Evolutionary conservation across 2,888 invertebrate genomes (phyloP).

Genomic region (Arrhopalites spinosus): DNA sequence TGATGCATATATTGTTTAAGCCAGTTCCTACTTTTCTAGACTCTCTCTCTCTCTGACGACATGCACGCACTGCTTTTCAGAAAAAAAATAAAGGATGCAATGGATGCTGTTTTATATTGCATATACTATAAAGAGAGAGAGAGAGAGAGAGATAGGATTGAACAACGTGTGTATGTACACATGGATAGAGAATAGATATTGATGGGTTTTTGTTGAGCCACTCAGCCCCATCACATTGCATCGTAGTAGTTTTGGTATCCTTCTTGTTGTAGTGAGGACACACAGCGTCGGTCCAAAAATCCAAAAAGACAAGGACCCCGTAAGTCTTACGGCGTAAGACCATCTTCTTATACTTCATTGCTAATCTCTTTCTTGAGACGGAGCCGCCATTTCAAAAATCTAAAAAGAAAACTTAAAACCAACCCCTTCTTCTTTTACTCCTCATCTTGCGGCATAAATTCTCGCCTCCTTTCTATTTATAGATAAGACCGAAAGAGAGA

Average conservation of each 20-base stretch:
- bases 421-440: slow-evolving; percentile 16
- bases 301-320: slow-evolving; percentile 12
- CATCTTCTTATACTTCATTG: slow-evolving; percentile 34
- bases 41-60: background rate
- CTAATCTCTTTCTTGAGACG: slow-evolving; percentile 28
- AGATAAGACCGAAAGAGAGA: background rate
- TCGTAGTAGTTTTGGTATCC: background rate
- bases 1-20: slow-evolving; percentile 7
- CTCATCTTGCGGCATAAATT: background rate
- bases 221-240: slow-evolving; percentile 4
- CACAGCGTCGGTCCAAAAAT: slow-evolving; percentile 15
- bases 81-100: no score
- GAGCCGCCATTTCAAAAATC: slow-evolving; percentile 25
- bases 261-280: no score
- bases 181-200: background rate
- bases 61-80: no score
- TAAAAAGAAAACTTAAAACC: slow-evolving; percentile 7
- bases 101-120: no score
- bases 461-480: slow-evolving; percentile 25
- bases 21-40: background rate
- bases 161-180: background rate
- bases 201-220: background rate
- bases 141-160: background rate
- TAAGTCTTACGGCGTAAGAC: no score
- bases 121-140: background rate